Percentiles rank a stretch among this genome's conserved stretches.
Evolutionary conservation across 35 echinoderm and acorn worm genomes (phyloP).

Genomic region (Heliocidaris tuberculata): DNA sequence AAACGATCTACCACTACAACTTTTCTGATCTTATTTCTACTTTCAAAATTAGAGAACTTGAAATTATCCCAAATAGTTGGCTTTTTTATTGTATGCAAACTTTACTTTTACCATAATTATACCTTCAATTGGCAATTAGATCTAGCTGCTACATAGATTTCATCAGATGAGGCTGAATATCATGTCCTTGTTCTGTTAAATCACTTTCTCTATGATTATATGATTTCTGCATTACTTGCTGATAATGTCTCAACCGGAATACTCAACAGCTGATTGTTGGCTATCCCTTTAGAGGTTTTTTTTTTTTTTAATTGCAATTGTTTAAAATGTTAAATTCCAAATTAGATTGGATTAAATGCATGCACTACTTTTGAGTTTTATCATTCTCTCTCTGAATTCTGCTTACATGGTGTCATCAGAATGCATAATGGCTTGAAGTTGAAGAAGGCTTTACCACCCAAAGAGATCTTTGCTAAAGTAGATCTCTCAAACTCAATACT

Average conservation of each 20-base stretch:
- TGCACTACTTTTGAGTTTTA: background rate
- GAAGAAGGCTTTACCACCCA: background rate
- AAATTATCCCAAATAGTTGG: too few relatives aligned
- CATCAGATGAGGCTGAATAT: background rate
- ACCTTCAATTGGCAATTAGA: too few relatives aligned
- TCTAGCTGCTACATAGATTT: too few relatives aligned
- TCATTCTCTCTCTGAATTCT: background rate
- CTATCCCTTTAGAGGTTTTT: background rate
- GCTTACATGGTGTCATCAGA: background rate
- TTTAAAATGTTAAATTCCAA: background rate
- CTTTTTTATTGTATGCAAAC: too few relatives aligned
- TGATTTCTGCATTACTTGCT: background rate
- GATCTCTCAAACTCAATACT: background rate
- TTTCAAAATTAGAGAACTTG: too few relatives aligned
- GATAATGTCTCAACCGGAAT: background rate
- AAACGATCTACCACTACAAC: too few relatives aligned
- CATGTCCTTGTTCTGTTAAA: background rate
- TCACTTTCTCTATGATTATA: too few relatives aligned
- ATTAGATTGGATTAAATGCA: background rate
- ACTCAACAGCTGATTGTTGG: background rate
- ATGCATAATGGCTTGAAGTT: slow-evolving; percentile 12
- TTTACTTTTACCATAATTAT: too few relatives aligned
- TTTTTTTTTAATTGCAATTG: background rate
- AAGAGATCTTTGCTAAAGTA: background rate
- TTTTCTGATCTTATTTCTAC: too few relatives aligned